phyloP scores from a whole-genome alignment of 2,797 vertebrate species.

The Xenopus petersii region DNA sequence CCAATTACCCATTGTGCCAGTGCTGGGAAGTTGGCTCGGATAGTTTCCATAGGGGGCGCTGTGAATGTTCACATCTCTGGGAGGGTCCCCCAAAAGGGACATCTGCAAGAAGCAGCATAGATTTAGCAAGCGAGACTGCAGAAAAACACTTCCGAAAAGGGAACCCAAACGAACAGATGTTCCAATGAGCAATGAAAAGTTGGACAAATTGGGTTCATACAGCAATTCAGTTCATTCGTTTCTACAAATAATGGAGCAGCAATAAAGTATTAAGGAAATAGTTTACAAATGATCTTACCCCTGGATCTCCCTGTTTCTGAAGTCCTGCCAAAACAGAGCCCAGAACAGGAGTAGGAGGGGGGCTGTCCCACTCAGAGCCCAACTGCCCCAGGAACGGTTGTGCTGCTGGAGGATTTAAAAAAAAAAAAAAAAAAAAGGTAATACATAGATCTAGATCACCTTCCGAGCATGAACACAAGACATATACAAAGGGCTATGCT shows the following conservation, averaged over 20 bases:
- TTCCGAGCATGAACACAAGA: too few relatives aligned
- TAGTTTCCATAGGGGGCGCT: conserved; percentile 74
- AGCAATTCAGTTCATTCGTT: too few relatives aligned
- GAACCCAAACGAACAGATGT: too few relatives aligned
- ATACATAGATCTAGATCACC: too few relatives aligned
- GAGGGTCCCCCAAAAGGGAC: conserved; percentile 81
- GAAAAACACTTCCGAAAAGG: too few relatives aligned
- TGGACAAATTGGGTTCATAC: too few relatives aligned
- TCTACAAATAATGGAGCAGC: too few relatives aligned
- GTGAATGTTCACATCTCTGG: conserved; percentile 75
- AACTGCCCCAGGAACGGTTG: conserved; percentile 58
- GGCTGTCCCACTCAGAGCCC: conserved; percentile 70
- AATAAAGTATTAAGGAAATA: too few relatives aligned
- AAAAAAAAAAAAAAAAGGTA: too few relatives aligned
- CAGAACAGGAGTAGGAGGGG: conserved; percentile 72
- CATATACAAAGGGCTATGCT: too few relatives aligned
- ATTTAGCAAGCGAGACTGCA: too few relatives aligned
- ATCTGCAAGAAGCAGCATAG: conserved; percentile 56
- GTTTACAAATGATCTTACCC: conserved; percentile 46
- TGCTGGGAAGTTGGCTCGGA: conserved; percentile 66
- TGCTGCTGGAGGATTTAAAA: conserved; percentile 50
- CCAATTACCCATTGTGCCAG: conserved; percentile 53
- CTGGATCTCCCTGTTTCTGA: conserved; percentile 54
- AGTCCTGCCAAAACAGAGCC: conserved; percentile 68
- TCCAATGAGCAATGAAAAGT: too few relatives aligned